Percentiles rank a stretch among this genome's conserved stretches.
Evolutionary conservation across 2,888 invertebrate species (phyloP).

Genomic region (Tetragnatha montana): DNA sequence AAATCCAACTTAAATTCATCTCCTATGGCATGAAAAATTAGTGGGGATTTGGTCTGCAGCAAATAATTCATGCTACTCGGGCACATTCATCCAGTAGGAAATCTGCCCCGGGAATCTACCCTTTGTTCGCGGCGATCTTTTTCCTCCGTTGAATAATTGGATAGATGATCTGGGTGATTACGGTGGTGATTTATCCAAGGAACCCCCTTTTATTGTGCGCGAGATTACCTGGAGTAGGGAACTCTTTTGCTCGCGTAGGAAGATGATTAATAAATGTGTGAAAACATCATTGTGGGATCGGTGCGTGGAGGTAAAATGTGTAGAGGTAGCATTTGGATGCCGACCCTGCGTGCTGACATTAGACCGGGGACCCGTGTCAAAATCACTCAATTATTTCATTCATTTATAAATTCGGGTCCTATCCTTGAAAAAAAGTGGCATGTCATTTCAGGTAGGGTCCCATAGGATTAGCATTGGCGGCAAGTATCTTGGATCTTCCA

Average conservation of each 20-base stretch:
- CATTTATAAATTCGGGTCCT: too few relatives aligned
- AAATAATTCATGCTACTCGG: slow-evolving; percentile 4
- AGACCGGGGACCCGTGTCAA: too few relatives aligned
- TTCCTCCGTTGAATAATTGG: slow-evolving; percentile 48
- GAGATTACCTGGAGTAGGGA: slow-evolving; percentile 18
- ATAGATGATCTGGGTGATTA: slow-evolving; percentile 22
- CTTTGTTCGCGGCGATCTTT: slow-evolving; percentile 6
- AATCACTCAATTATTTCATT: too few relatives aligned
- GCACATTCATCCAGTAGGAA: slow-evolving; percentile 10
- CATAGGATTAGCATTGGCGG: too few relatives aligned
- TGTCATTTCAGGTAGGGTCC: too few relatives aligned
- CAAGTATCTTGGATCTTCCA: too few relatives aligned
- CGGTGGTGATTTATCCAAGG: slow-evolving; percentile 13
- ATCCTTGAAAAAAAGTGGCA: too few relatives aligned
- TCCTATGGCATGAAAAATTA: slow-evolving; percentile 15
- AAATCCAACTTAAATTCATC: not conserved
- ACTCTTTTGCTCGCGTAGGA: not conserved
- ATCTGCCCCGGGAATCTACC: slow-evolving; percentile 22
- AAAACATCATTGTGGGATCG: not conserved
- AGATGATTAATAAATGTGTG: not conserved
- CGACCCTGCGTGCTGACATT: too few relatives aligned
- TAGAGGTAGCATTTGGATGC: too few relatives aligned
- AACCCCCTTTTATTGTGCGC: slow-evolving; percentile 24
- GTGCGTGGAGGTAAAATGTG: not conserved
- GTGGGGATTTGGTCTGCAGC: not conserved